Conservation (phyloP, 2,797 vertebrate genomes). For the Myiothlypis chrysogaster region DNA sequence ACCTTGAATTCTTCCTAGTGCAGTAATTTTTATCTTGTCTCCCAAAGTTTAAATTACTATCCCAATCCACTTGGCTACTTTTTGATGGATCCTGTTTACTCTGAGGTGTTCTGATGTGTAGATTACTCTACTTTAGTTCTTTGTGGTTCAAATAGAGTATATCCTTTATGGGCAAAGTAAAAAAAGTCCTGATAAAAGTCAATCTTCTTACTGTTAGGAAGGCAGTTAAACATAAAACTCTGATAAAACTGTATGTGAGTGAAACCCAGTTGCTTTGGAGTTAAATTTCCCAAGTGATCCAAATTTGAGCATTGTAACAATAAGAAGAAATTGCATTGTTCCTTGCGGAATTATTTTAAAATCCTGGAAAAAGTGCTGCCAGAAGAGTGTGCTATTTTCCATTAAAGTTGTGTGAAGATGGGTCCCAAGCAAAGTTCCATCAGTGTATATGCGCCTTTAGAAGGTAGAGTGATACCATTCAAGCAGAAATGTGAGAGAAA, state of each 20-base stretch:
- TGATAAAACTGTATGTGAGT: neutral
- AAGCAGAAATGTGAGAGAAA: neutral
- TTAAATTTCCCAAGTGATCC: neutral
- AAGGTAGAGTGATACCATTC: neutral
- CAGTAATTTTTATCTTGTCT: neutral
- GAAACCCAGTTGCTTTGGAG: neutral
- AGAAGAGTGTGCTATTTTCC: neutral
- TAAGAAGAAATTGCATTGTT: neutral
- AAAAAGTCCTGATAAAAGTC: neutral
- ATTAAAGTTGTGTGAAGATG: neutral
- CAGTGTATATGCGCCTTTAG: neutral
- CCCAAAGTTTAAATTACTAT: neutral
- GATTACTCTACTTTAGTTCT: neutral
- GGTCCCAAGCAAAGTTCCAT: neutral
- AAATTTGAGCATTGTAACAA: neutral
- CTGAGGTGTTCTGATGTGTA: neutral
- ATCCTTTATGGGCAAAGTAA: neutral
- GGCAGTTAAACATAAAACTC: neutral
- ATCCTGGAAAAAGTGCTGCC: neutral
- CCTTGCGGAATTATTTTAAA: neutral
- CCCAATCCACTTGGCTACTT: neutral
- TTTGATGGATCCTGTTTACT: neutral
- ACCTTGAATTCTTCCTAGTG: neutral
- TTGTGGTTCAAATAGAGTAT: neutral
- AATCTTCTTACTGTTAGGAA: neutral